Base-by-base conservation (phyloP, 2,113 vertebrate genomes). In the Machaerirhynchus nigripectus region DNA sequence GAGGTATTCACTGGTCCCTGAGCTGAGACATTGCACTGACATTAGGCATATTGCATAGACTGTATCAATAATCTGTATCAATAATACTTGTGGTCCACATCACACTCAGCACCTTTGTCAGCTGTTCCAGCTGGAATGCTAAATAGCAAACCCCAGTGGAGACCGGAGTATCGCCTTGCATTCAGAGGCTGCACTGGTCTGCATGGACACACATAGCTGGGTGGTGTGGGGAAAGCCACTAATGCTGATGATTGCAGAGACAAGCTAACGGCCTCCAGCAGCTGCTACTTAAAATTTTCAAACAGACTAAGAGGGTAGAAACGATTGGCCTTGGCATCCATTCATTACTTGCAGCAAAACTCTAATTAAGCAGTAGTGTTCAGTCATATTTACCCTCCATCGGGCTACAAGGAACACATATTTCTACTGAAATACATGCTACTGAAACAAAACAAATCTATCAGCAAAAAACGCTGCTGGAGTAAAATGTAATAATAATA, bases 401-500 rank as follows among this genome's bases (percentile, higher is more conserved):
- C 61, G 92, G 52, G 50, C 80, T 87, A 78, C 47, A 55, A 55
- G 59, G 39, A 90, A 68, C 73, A 70, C 68, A 1, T 73, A 69
- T 90, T 87, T 89, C 76, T 94, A 79, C 74, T 87, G 95, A 97
- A 96, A 96, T 91, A 92, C 24, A 50, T 16, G 53, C 93, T 16
- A 1, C 90, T 75, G 92, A 95, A 96, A 95, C 78, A 93, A 95
- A 98, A 83, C 95, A 97, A 93, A 96, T 96, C 95, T 93, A 95
- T 97, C 95, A 90, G 95, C 3, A 40, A 97, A 84, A 80, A 93
- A 87, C 68, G 15, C 91, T 96, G 88, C 94, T 95, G 80, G 95
- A 74, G 33, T 79, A 94, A 97, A 97, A 97, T 97, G 94, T 93
- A 97, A 90, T 97, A 97, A 96, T 96, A 97, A 94, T 95, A 95